phyloP scores from a whole-genome alignment of 2,113 vertebrate genomes.

The Mormyrus lacerda region DNA sequence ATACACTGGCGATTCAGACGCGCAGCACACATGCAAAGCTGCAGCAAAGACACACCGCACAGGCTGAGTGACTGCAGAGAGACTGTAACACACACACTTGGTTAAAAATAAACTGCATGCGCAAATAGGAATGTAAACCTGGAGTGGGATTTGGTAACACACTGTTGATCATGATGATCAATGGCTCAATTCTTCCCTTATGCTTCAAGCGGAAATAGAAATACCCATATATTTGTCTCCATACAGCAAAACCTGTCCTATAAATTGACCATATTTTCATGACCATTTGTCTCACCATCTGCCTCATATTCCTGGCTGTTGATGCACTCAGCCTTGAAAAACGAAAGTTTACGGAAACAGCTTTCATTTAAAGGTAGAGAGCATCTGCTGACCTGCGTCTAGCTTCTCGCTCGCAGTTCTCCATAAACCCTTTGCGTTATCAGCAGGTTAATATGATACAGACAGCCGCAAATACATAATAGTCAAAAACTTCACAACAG shows the following conservation, averaged over 20 bases:
- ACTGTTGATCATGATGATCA: slow-evolving; percentile 96
- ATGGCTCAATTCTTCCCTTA: slow-evolving; percentile 96
- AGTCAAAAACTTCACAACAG: not conserved
- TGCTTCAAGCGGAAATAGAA: slow-evolving; percentile 82
- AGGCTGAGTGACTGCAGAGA: slow-evolving; percentile 18
- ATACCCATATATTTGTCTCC: slow-evolving; percentile 38
- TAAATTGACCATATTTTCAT: not conserved
- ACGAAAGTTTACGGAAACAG: not conserved
- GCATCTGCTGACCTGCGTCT: not conserved
- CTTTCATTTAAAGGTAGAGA: not conserved
- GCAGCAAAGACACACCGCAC: slow-evolving; percentile 40
- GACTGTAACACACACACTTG: not conserved
- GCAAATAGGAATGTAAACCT: slow-evolving; percentile 80
- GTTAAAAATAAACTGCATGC: slow-evolving; percentile 41
- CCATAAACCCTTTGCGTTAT: not conserved
- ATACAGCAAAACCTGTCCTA: not conserved
- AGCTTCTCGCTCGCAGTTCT: not conserved
- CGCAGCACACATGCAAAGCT: slow-evolving; percentile 35
- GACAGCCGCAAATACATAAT: not conserved
- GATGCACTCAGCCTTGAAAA: not conserved
- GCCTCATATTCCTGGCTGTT: not conserved
- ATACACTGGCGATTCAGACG: not conserved
- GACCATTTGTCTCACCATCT: not conserved
- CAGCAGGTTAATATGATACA: not conserved
- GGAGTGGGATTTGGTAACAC: slow-evolving; percentile 92